phyloP scores from a whole-genome alignment of 2,797 vertebrate species.

The Glyptemys insculpta region DNA sequence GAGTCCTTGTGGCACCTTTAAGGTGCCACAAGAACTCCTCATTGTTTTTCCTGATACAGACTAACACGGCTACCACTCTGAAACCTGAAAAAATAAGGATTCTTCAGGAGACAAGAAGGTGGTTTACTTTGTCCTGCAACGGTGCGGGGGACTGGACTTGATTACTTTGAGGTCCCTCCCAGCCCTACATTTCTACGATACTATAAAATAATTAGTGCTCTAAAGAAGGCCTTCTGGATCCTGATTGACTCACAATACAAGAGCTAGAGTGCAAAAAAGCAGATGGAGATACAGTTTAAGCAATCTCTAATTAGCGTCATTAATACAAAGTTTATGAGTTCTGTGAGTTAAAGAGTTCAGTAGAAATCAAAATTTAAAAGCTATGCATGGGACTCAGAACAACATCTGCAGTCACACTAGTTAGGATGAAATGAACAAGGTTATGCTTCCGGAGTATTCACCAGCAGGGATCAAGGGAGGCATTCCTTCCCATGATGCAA shows the following conservation, averaged over 20 bases:
- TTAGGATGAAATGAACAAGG: slow-evolving; percentile 65
- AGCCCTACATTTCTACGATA: too few relatives aligned
- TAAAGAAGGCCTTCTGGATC: background rate
- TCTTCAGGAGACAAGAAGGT: background rate
- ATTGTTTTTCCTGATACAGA: too few relatives aligned
- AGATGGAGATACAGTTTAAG: background rate
- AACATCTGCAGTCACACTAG: slow-evolving; percentile 32
- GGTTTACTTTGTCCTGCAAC: too few relatives aligned
- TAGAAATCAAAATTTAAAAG: background rate
- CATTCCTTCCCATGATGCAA: slow-evolving; percentile 34
- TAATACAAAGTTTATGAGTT: slow-evolving; percentile 38
- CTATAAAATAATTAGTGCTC: too few relatives aligned
- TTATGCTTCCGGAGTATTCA: background rate
- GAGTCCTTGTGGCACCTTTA: too few relatives aligned
- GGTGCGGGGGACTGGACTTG: too few relatives aligned
- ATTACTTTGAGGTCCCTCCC: too few relatives aligned
- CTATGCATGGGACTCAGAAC: slow-evolving; percentile 12
- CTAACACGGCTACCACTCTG: too few relatives aligned
- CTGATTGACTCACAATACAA: background rate
- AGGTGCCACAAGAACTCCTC: too few relatives aligned
- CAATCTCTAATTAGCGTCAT: background rate
- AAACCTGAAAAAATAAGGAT: background rate
- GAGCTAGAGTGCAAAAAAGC: background rate
- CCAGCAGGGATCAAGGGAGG: background rate
- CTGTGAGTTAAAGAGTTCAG: slow-evolving; percentile 16